Evolutionary conservation across 1,140 invertebrate genomes (phyloP).

Genomic region (Zaprionus davidi): DNA sequence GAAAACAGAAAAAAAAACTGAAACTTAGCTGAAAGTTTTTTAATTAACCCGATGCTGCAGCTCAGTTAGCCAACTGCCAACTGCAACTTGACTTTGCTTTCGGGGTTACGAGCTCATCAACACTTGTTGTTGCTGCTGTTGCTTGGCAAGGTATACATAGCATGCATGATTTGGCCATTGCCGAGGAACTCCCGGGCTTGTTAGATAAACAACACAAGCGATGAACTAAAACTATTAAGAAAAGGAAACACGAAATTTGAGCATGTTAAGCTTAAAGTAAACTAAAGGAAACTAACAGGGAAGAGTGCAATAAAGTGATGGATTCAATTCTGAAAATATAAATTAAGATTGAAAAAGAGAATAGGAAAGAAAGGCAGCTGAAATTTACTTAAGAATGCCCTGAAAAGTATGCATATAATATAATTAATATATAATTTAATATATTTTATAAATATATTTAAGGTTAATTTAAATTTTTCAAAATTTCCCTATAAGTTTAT

Average conservation of each 20-base stretch:
- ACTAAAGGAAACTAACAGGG: not conserved
- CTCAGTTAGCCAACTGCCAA: slow-evolving; percentile 10
- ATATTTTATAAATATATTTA: no score
- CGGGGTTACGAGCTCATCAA: slow-evolving; percentile 32
- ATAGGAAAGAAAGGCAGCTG: no score
- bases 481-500: no score
- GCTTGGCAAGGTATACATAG: slow-evolving; percentile 43
- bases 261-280: not conserved
- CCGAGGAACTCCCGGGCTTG: slow-evolving; percentile 25
- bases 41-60: slow-evolving; percentile 62
- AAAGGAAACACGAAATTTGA: not conserved
- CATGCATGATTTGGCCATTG: slow-evolving; percentile 70
- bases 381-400: no score
- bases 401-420: no score
- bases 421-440: no score
- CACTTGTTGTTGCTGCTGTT: slow-evolving; percentile 38
- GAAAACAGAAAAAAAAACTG: slow-evolving; percentile 19
- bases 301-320: not conserved
- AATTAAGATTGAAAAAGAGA: no score
- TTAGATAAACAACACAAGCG: not conserved
- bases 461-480: no score
- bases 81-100: slow-evolving; percentile 40
- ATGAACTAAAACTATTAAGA: not conserved
- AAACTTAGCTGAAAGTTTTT: slow-evolving; percentile 66
- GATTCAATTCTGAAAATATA: not conserved